A percentile compares a stretch with the other conserved stretches of the same genome.
phyloP scores from a whole-genome alignment of 2,113 vertebrate genomes.

The Caranx melampygus region DNA sequence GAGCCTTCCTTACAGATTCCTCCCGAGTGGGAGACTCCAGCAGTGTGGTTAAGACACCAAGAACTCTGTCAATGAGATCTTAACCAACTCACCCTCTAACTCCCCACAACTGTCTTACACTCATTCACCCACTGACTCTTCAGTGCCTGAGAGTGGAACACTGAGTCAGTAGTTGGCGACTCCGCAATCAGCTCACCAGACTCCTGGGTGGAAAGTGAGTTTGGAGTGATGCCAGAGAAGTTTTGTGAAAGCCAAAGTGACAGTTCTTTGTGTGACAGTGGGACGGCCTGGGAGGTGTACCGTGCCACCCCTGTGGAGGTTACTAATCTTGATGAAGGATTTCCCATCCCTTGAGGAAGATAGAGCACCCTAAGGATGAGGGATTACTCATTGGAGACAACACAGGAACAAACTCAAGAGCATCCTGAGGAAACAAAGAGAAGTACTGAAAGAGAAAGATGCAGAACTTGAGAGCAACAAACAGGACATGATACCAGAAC shows the following conservation, averaged over 20 bases:
- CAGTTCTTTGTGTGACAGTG: constrained; percentile 71
- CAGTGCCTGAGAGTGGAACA: constrained; percentile 40
- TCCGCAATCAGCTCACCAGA: constrained; percentile 82
- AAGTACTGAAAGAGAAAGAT: constrained; percentile 50
- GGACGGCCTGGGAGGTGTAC: constrained; percentile 64
- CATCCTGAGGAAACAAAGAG: constrained; percentile 30
- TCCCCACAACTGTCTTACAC: constrained; percentile 67
- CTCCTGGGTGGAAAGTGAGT: constrained; percentile 77
- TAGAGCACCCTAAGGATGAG: constrained; percentile 64
- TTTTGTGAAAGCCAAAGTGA: constrained; percentile 68
- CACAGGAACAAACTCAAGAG: constrained; percentile 48
- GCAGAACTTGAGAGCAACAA: constrained; percentile 61
- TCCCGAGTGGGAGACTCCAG: constrained; percentile 37
- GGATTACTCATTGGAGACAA: constrained; percentile 75
- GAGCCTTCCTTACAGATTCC: constrained; percentile 68
- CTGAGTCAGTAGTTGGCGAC: constrained; percentile 61
- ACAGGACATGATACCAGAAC: constrained; percentile 46
- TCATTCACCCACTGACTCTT: constrained; percentile 70
- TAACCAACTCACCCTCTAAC: constrained; percentile 17
- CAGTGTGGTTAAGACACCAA: constrained; percentile 1
- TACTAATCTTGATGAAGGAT: constrained; percentile 63
- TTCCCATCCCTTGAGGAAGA: constrained; percentile 59
- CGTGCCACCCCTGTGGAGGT: constrained; percentile 66
- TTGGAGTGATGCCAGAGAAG: constrained; percentile 51
- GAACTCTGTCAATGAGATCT: constrained; percentile 48